A percentile compares a stretch with the other conserved stretches of the same genome.
These are phyloP conservation scores for Volucella bombylans DNA, from an alignment of 2,888 invertebrate genomes.

Conservation along the genomic window DNA sequence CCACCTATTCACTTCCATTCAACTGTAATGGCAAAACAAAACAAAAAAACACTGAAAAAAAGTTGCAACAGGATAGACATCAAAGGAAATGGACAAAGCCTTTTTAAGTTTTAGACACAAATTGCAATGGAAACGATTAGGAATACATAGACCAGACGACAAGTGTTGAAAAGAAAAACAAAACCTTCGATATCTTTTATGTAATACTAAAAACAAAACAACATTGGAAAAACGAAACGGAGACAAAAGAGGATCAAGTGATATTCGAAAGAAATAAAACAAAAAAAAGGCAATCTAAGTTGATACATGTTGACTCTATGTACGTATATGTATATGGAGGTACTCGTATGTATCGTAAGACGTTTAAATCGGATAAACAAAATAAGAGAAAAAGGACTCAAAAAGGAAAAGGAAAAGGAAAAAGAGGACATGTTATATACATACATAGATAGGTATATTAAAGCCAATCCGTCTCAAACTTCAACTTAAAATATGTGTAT, in stretches of 20 bases:
- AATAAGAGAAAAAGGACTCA: neutral
- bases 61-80: conserved; percentile 35
- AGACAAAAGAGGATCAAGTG: conserved; percentile 43
- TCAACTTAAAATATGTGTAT: conserved; percentile 40
- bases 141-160: conserved; percentile 36
- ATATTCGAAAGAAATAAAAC: conserved; percentile 26
- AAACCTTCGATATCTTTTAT: neutral
- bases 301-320: conserved; percentile 24
- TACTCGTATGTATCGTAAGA: conserved; percentile 31
- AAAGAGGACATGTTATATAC: conserved; percentile 38
- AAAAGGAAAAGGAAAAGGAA: neutral
- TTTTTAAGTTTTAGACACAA: conserved; percentile 55
- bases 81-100: conserved; percentile 34
- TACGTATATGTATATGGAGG: conserved; percentile 19
- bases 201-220: conserved; percentile 1
- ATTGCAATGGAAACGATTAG: conserved; percentile 65
- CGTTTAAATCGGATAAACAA: conserved; percentile 1
- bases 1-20: neutral
- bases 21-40: conserved; percentile 22
- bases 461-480: conserved; percentile 1
- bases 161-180: conserved; percentile 46
- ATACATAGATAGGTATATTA: conserved; percentile 68
- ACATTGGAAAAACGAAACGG: neutral
- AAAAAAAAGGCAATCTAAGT: neutral
- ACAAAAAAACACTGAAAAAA: neutral